Base-by-base conservation (phyloP, 2,888 invertebrate genomes). In the Piscicola geometra region DNA sequence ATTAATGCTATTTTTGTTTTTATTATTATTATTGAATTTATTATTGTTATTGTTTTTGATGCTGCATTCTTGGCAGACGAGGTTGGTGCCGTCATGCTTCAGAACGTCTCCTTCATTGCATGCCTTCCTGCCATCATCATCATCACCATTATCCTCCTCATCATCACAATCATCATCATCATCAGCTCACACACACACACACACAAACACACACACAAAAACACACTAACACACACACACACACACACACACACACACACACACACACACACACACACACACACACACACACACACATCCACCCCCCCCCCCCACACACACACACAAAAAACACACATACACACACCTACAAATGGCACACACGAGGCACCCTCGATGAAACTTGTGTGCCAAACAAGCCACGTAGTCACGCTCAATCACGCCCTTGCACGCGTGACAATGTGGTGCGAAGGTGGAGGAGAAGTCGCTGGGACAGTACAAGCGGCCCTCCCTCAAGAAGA, bases 191-290 rank as follows among this genome's bases (percentile, higher is more conserved):
- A n/a, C n/a, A n/a, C n/a, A n/a, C n/a, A n/a, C n/a, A n/a, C n/a
- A n/a, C n/a, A n/a, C n/a, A n/a, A n/a, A n/a, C n/a, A n/a, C n/a
- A n/a, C n/a, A n/a, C n/a, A n/a, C n/a, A n/a, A n/a, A n/a, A n/a
- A n/a, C n/a, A n/a, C n/a, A 64, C 21, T 28, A 9, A n/a, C 25
- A 21, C 64, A 64, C 25, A 64, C 25, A 64, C 5, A 64, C 64
- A 21, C 64, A 67, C 67, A 32, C 70, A 70, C 47, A 36, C 70
- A 70, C 35, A 36, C 70, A 70, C 35, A 36, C 70, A 70, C 35
- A 25, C 70, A 70, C 9, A 36, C 70, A 70, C 35, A 36, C 70
- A 70, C 35, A 70, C 70, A 70, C 35, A 70, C 70, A 70, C 47
- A 70, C 41, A 70, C 35, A 41, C 36, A 70, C 35, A 70, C 70